These are phyloP conservation scores for Planiliza haematocheilus DNA, from an alignment of 2,113 vertebrate genomes.

Conservation along the genomic window DNA sequence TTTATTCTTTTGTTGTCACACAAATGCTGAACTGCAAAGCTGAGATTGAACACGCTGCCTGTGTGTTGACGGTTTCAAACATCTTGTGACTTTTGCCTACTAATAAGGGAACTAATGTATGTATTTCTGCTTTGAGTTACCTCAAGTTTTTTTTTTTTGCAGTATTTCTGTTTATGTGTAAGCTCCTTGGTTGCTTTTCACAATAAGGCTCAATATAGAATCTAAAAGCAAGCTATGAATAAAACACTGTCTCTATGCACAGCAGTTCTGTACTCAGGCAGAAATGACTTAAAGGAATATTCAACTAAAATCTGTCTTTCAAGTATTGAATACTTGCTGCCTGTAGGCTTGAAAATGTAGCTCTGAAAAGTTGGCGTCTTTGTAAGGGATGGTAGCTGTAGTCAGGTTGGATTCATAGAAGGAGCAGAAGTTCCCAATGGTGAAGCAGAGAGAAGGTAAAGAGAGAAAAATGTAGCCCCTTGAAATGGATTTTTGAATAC, in stretches of 20 bases:
- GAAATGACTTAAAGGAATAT: constrained; percentile 44
- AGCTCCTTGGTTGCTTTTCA: constrained; percentile 21
- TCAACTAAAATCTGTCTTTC: constrained; percentile 36
- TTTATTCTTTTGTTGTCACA: constrained; percentile 40
- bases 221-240: constrained; percentile 49
- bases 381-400: background rate
- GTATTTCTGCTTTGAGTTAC: constrained; percentile 40
- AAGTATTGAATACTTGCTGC: constrained; percentile 23
- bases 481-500: too few species aligned
- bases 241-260: constrained; percentile 31
- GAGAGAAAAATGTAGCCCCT: too few species aligned
- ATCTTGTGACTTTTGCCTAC: constrained; percentile 21
- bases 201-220: constrained; percentile 43
- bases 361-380: constrained; percentile 15
- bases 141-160: constrained; percentile 17
- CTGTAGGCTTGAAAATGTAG: constrained; percentile 20
- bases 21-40: constrained; percentile 23
- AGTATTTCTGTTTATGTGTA: constrained; percentile 22
- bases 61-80: constrained; percentile 23
- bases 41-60: constrained; percentile 10
- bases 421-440: background rate
- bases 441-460: background rate
- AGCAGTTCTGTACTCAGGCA: constrained; percentile 10
- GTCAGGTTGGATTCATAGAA: constrained; percentile 4
- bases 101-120: constrained; percentile 41